Base-by-base conservation (phyloP, 2,797 vertebrate genomes). In the Acridotheres tristis region DNA sequence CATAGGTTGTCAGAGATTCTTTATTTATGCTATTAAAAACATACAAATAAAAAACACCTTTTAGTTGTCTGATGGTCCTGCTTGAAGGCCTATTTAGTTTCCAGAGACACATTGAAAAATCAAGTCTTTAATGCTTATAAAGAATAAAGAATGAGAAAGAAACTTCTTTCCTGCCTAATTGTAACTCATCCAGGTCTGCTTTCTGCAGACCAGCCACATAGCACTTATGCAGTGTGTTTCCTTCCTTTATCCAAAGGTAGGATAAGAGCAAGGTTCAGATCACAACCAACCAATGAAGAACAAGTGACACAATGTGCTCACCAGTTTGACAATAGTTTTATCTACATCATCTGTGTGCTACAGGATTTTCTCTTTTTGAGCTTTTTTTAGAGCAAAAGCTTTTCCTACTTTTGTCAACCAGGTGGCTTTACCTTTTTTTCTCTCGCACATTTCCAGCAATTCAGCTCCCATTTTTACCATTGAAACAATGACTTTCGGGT, bases 1-100 rank as follows among this genome's bases (percentile, higher is more conserved):
- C 95, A 36, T 2, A 16, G 9, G 27, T 90, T 95, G 93, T 89
- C 66, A 88, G 59, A 73, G 78, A 88, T 94, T 94, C 79, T 95
- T 93, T 94, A 94, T 91, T 94, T 96, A 84, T 77, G 74, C 93
- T 91, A 88, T 93, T 96, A 94, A 88, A 94, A 87, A 19, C 57
- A 77, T n/a, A 61, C 76, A 95, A 89, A 85, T 90, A 77, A 75
- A 91, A 93, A 30, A 0, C 45, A 93, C 77, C 80, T 90, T 94
- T 75, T 82, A 91, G 80, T 67, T 86, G 36, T 91, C 94, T 4
- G 1, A 19, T 79, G 27, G 42, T 62, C 57, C 59, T 91, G 34
- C 89, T 90, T 23, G 26, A 82, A 76, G 71, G 40, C 57, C 89
- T 59, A 4, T 67, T 81, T 79, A 51, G 9, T 79, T 95, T 95